Evolutionary conservation across 2,888 invertebrate species (phyloP).

Genomic region (Suillia variegata): DNA sequence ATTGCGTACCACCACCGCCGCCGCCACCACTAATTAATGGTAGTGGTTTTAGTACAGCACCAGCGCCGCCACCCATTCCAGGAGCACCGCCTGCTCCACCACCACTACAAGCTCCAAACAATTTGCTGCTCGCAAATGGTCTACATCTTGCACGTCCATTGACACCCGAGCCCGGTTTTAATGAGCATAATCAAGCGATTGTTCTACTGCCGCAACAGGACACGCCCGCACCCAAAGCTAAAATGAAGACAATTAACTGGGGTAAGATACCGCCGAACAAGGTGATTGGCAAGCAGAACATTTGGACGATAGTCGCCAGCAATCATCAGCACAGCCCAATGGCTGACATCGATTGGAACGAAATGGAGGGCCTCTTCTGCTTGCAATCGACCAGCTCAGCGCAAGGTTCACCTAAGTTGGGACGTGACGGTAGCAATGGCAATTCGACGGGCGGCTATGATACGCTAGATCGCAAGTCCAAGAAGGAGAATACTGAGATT

Average conservation of each 20-base stretch:
- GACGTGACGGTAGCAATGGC: conserved; percentile 54
- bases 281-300: conserved; percentile 87
- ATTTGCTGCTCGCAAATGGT: conserved; percentile 38
- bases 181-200: conserved; percentile 36
- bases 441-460: conserved; percentile 58
- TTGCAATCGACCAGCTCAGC: conserved; percentile 72
- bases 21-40: conserved; percentile 23
- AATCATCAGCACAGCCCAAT: conserved; percentile 83
- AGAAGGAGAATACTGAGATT: conserved; percentile 85
- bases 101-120: conserved; percentile 56
- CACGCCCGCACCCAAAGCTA: conserved; percentile 90
- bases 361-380: conserved; percentile 93
- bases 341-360: conserved; percentile 88
- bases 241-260: conserved; percentile 99
- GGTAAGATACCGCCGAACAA: conserved; percentile 93
- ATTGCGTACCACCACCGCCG: conserved; percentile 25
- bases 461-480: conserved; percentile 67
- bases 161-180: conserved; percentile 45
- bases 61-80: conserved; percentile 58
- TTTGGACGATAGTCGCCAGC: conserved; percentile 90
- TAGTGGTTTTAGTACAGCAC: conserved; percentile 38
- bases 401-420: conserved; percentile 65
- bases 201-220: conserved; percentile 84
- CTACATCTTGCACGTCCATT: conserved; percentile 31
- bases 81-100: conserved; percentile 51